These are phyloP conservation scores for Oreamnos americanus DNA, from an alignment of 2,113 vertebrate species.

Conservation along the genomic window DNA sequence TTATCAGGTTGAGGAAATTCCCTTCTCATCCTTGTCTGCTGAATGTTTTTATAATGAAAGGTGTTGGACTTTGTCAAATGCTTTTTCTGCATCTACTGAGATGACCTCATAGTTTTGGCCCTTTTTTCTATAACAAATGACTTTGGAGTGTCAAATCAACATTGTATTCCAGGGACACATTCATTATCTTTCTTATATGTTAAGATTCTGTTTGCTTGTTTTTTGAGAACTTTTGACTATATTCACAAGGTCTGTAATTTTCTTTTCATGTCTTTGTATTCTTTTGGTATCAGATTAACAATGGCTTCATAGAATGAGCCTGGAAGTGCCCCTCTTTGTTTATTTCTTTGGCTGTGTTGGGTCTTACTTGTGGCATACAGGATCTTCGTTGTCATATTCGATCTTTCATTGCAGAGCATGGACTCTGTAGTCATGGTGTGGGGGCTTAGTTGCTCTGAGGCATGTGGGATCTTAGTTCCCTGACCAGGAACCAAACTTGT, in stretches of 20 bases:
- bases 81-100: neutral
- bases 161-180: neutral
- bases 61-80: neutral
- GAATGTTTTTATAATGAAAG: neutral
- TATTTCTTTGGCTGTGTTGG: neutral
- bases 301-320: neutral
- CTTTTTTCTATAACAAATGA: neutral
- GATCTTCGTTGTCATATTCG: neutral
- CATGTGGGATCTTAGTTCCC: neutral
- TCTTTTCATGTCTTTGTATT: neutral
- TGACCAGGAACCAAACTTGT: too few relatives aligned
- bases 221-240: neutral
- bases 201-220: neutral
- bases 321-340: neutral
- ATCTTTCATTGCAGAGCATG: neutral
- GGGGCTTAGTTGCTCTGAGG: neutral
- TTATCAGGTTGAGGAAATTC: neutral
- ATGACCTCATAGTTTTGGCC: neutral
- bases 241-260: neutral
- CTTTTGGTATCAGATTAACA: neutral
- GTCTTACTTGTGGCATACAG: neutral
- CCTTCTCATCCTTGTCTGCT: neutral
- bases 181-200: neutral
- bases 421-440: neutral
- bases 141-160: neutral